phyloP scores from a whole-genome alignment of 2,113 vertebrate genomes.

The Charadrius vociferus region DNA sequence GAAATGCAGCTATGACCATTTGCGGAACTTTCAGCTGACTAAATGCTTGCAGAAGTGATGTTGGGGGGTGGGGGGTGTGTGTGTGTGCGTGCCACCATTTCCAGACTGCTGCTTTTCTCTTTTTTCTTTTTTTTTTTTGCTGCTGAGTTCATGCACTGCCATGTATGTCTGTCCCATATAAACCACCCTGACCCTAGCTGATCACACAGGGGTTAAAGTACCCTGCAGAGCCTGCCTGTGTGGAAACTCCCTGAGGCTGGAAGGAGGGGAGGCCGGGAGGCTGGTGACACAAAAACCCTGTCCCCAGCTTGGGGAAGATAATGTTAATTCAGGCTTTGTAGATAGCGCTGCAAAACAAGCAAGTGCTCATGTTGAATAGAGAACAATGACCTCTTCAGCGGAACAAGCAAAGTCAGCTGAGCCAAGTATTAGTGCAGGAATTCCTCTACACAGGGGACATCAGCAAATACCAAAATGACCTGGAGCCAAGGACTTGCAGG shows the following conservation, averaged over 20 bases:
- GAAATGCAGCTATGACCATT: not conserved
- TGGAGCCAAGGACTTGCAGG: not conserved
- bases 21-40: not conserved
- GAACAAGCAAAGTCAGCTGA: not conserved
- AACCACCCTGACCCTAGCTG: not conserved
- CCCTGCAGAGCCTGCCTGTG: not conserved
- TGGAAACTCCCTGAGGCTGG: not conserved
- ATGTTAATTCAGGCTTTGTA: not conserved
- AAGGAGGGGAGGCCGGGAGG: not conserved
- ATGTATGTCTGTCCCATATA: not conserved
- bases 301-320: not conserved
- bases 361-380: not conserved
- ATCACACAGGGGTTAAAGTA: not conserved
- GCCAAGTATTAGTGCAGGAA: not conserved
- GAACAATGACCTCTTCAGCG: not conserved
- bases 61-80: too few relatives aligned
- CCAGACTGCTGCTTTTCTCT: not conserved
- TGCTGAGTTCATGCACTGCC: not conserved
- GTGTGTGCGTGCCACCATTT: not conserved
- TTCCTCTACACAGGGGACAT: not conserved
- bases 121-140: not conserved
- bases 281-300: not conserved
- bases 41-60: not conserved
- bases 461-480: not conserved
- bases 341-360: conserved; percentile 22